phyloP scores from a whole-genome alignment of 2,797 vertebrate genomes.

The Chiroxiphia lanceolata region DNA sequence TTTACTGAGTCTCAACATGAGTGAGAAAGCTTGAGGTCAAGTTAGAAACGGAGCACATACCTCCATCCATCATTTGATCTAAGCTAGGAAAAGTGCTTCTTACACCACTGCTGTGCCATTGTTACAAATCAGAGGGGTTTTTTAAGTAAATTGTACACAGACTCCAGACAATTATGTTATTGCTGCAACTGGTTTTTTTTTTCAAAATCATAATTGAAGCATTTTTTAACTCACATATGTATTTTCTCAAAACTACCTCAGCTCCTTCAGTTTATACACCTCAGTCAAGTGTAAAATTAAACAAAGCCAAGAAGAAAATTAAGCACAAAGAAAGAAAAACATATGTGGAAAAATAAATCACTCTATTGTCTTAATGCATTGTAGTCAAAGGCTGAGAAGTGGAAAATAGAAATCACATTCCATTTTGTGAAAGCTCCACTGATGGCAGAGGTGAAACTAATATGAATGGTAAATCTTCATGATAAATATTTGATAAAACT shows the following conservation, averaged over 20 bases:
- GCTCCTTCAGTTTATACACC: conserved; percentile 2
- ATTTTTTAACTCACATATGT: background rate
- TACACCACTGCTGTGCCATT: background rate
- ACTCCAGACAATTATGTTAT: background rate
- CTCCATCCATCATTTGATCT: background rate
- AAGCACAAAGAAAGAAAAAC: conserved; percentile 39
- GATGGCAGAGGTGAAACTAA: conserved; percentile 39
- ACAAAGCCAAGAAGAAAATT: conserved; percentile 40
- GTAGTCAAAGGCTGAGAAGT: conserved; percentile 36
- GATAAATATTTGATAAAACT: conserved; percentile 64
- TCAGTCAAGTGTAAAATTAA: conserved; percentile 60
- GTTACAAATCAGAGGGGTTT: background rate
- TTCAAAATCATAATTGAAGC: background rate
- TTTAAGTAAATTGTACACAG: background rate
- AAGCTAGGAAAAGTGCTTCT: background rate
- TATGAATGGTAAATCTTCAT: conserved; percentile 37
- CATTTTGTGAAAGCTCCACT: conserved; percentile 13
- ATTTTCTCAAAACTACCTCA: background rate
- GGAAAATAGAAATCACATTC: conserved; percentile 30
- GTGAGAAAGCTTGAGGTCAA: background rate
- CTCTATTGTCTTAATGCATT: background rate
- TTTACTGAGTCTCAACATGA: background rate
- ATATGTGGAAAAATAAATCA: conserved; percentile 38
- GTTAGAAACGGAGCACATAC: background rate
- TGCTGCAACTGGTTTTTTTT: background rate